Conservation (phyloP, 2,888 invertebrate genomes). For the Ceramica pisi region DNA sequence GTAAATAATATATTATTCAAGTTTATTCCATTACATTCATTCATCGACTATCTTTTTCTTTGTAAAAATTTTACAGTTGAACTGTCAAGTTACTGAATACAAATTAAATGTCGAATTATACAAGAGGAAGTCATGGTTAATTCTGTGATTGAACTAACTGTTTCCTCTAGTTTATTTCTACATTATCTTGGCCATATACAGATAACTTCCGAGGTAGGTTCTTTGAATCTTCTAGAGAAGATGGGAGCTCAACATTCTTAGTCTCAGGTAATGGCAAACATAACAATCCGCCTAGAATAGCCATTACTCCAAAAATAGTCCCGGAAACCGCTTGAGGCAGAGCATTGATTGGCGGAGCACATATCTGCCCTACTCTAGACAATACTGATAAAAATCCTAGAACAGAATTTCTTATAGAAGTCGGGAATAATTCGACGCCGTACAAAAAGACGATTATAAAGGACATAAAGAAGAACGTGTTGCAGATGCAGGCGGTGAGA, state of each 20-base stretch:
- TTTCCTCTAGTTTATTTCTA: slow-evolving; percentile 21
- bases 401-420: slow-evolving; percentile 95
- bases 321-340: slow-evolving; percentile 80
- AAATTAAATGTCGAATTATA: no score
- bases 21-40: no score
- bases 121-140: background rate
- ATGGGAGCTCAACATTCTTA: slow-evolving; percentile 78
- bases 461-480: slow-evolving; percentile 94
- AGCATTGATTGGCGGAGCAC: slow-evolving; percentile 94
- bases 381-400: slow-evolving; percentile 95
- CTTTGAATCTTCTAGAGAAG: slow-evolving; percentile 77
- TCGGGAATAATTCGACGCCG: slow-evolving; percentile 96
- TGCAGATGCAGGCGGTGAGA: slow-evolving; percentile 92
- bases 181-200: background rate
- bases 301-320: slow-evolving; percentile 92
- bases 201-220: slow-evolving; percentile 55
- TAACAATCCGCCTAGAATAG: slow-evolving; percentile 92
- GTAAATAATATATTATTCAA: no score
- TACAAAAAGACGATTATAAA: slow-evolving; percentile 96
- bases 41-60: no score
- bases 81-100: no score
- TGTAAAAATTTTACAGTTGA: no score
- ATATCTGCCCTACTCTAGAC: slow-evolving; percentile 95
- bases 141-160: background rate
- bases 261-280: slow-evolving; percentile 92